Base-by-base conservation (phyloP, 2,797 vertebrate species). In the Enteromius thamalakanensis region DNA sequence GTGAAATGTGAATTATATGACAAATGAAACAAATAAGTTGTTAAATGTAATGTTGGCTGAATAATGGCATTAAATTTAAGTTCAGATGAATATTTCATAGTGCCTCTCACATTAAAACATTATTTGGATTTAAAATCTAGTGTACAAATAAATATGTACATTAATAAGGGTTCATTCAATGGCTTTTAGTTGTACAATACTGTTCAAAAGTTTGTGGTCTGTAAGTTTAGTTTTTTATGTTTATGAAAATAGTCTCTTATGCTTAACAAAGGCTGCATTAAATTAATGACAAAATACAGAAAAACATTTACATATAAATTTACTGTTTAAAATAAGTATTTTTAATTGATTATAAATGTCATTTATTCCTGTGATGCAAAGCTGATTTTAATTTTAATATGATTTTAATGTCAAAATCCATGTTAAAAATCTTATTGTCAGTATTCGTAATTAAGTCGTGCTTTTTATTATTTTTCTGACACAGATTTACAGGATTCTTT, bases 61-160 rank as follows among this genome's bases (percentile, higher is more conserved):
- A 53, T 51, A 9, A 9, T 72, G n/a, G 10, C 21, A n/a, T 55
- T 55, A 55, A 26, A 45, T n/a, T 26, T 26, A 70, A 26, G 12
- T 15, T 15, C n/a, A 45, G 12, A 12, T 47, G 23, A 47, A 29
- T 71, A 47, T 70, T 70, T 45, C 68, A 45, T 69, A 45, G 12
- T 26, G n/a, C n/a, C 40, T 26, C 14, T 45, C 47, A 74, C 10
- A 34, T 51, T 72, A 29, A 71, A 71, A 19, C 15, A 7, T 45
- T 9, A 29, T 19, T 9, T 34, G 19, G 6, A 51, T 19, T 21
- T 32, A 70, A 72, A 74, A 53, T 74, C 15, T 34, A 53, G 26
- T 53, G 47, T 34, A 74, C 70, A 74, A 74, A 74, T 71, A 49
- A 19, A 47, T 71, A 49, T 47, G 23, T 10, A 49, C 45, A 49